Conservation (phyloP, 2,113 vertebrate genomes). For the Gopherus flavomarginatus region DNA sequence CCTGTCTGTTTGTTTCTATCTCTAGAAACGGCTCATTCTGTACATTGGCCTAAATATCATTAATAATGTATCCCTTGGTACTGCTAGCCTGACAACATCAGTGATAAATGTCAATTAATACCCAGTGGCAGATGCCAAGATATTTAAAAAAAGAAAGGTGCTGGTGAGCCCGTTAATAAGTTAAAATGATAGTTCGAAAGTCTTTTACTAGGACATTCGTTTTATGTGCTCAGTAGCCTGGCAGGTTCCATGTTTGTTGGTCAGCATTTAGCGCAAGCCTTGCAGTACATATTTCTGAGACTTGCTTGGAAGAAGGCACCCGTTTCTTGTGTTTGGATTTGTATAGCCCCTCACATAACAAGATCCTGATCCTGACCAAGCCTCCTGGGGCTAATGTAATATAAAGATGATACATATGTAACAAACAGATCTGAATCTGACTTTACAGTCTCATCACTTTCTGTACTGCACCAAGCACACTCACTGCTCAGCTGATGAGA, state of each 20-base stretch:
- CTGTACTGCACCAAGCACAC: neutral
- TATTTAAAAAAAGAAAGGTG: constrained; percentile 25
- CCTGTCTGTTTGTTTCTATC: constrained; percentile 35
- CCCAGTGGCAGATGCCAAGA: neutral
- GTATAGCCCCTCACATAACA: neutral
- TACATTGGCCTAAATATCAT: neutral
- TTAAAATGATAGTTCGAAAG: neutral
- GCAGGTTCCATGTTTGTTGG: neutral
- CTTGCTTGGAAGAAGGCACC: neutral
- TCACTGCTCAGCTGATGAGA: neutral
- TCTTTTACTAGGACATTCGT: neutral
- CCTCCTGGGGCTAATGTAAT: neutral
- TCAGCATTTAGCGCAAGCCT: neutral
- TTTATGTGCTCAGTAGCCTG: neutral
- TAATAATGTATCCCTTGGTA: constrained; percentile 3
- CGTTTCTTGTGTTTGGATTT: neutral
- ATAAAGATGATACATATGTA: neutral
- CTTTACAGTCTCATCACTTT: neutral
- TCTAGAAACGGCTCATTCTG: constrained; percentile 22
- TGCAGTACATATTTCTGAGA: neutral
- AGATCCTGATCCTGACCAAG: neutral
- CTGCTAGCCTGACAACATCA: neutral
- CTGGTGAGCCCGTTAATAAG: neutral
- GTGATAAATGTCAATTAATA: neutral
- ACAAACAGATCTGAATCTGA: neutral